Conservation (phyloP, 1,140 invertebrate genomes). For the Bombus affinis region DNA sequence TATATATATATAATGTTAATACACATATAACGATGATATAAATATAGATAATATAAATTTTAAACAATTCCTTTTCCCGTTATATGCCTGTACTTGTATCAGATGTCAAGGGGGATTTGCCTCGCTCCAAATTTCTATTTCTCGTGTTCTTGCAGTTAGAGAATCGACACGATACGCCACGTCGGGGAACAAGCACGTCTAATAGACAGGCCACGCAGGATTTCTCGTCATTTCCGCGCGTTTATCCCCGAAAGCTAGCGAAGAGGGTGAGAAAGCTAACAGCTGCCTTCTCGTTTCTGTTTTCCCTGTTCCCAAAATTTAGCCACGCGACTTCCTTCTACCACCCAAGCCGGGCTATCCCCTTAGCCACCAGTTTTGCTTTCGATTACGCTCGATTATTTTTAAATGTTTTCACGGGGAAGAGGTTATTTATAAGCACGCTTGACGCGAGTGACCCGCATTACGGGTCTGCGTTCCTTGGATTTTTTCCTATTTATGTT, state of each 20-base stretch:
- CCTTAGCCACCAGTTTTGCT: slow-evolving; percentile 5
- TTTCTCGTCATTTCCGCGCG: slow-evolving; percentile 34
- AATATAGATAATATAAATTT: too few species aligned
- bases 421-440: slow-evolving; percentile 35
- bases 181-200: not conserved
- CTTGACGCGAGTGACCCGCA: slow-evolving; percentile 8
- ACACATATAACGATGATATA: too few species aligned
- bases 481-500: slow-evolving; percentile 14
- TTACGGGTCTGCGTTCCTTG: not conserved
- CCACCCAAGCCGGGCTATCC: not conserved
- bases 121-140: not conserved
- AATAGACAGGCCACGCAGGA: slow-evolving; percentile 26
- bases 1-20: too few species aligned
- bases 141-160: not conserved
- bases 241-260: slow-evolving; percentile 17
- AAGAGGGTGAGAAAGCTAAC: slow-evolving; percentile 27
- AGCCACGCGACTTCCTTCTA: slow-evolving; percentile 28
- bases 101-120: not conserved
- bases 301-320: slow-evolving; percentile 25
- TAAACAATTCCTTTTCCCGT: too few species aligned
- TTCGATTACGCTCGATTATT: slow-evolving; percentile 44
- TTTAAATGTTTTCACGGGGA: slow-evolving; percentile 38
- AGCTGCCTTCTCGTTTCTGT: slow-evolving; percentile 27
- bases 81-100: too few species aligned
- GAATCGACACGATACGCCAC: not conserved